Conservation (phyloP, 2,113 vertebrate species). For the Pangasianodon hypophthalmus region DNA sequence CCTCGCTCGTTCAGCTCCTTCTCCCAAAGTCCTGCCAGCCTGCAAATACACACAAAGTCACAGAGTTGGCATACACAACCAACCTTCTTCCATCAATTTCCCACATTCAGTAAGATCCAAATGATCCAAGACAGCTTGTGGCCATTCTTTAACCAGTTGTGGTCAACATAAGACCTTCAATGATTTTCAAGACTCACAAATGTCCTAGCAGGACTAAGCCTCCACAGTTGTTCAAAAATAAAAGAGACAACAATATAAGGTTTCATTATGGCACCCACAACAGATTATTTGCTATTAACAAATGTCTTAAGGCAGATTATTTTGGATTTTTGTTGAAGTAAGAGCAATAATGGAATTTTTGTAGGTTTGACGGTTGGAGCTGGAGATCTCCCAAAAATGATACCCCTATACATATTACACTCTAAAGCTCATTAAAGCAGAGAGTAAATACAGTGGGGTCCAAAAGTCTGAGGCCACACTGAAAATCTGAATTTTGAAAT, state of each 20-base stretch:
- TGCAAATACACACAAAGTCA: slow-evolving; percentile 47
- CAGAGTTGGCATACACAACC: background rate
- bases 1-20: slow-evolving; percentile 79
- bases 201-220: background rate
- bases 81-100: background rate
- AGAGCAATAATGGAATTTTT: too few relatives aligned
- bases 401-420: too few relatives aligned
- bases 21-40: slow-evolving; percentile 87
- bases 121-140: background rate
- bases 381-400: too few relatives aligned
- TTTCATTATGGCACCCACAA: background rate
- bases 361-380: background rate
- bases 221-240: background rate
- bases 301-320: background rate
- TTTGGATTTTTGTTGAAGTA: background rate
- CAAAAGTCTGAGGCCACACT: background rate
- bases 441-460: background rate
- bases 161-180: background rate
- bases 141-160: background rate
- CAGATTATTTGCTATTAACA: background rate
- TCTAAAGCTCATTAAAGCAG: too few relatives aligned
- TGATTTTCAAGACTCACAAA: background rate
- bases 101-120: background rate
- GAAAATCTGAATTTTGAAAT: too few relatives aligned
- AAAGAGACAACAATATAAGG: too few relatives aligned